Percentiles rank a stretch among this genome's conserved stretches.
Conservation (phyloP, 2,888 invertebrate species). For the Synanthedon tipuliformis region DNA sequence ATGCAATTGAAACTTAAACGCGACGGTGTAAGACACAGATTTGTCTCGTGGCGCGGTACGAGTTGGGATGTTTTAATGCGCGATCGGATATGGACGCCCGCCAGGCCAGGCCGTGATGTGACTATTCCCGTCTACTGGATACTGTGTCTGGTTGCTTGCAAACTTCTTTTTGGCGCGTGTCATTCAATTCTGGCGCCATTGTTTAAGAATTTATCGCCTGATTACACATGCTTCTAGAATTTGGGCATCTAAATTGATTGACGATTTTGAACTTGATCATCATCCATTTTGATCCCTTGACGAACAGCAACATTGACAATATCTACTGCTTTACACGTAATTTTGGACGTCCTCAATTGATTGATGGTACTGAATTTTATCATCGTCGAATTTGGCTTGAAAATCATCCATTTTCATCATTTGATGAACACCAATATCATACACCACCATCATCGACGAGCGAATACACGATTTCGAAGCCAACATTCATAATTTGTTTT, state of each 20-base stretch:
- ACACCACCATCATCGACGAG: neutral
- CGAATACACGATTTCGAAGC: neutral
- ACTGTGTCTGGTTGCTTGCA: constrained; percentile 44
- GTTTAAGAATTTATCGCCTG: neutral
- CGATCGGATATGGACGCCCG: constrained; percentile 47
- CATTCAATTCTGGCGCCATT: constrained; percentile 46
- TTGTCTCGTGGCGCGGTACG: constrained; percentile 25
- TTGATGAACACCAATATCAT: neutral
- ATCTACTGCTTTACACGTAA: no score
- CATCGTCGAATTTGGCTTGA: neutral
- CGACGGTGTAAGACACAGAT: constrained; percentile 36
- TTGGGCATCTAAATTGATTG: neutral
- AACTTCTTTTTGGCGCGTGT: constrained; percentile 45
- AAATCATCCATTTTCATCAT: neutral
- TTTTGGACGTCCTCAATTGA: neutral
- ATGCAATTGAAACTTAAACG: constrained; percentile 34
- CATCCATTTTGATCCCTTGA: neutral
- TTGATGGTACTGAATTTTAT: neutral
- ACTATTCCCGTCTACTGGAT: constrained; percentile 67
- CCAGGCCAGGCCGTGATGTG: constrained; percentile 64
- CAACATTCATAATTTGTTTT: no score
- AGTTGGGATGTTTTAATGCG: constrained; percentile 35
- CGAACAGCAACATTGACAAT: no score
- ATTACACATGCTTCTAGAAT: neutral
- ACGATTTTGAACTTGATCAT: neutral